Evolutionary conservation across 2,113 vertebrate genomes (phyloP).

Genomic region (Lophura nycthemera): DNA sequence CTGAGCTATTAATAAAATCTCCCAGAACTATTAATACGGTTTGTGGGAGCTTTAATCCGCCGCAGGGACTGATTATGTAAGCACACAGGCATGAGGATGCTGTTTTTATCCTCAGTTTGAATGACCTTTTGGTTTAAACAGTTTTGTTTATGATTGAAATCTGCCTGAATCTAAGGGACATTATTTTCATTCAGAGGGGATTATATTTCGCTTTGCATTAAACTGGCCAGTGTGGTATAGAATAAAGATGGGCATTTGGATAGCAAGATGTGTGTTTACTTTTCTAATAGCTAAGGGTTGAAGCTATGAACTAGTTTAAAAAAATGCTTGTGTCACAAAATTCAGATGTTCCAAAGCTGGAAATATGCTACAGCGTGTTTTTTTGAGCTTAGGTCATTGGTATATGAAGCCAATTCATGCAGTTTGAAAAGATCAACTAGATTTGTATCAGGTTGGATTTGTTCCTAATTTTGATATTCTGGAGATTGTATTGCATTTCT

Average conservation of each 20-base stretch:
- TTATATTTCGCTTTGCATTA: background rate
- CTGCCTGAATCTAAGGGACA: background rate
- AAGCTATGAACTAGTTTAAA: background rate
- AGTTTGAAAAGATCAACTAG: background rate
- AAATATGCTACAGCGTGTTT: background rate
- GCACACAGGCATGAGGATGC: background rate
- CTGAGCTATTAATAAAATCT: slow-evolving; percentile 52
- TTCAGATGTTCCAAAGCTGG: background rate
- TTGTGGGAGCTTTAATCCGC: slow-evolving; percentile 1
- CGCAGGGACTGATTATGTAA: background rate
- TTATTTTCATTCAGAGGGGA: background rate
- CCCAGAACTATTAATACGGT: background rate
- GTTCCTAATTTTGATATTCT: background rate
- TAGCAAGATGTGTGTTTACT: background rate
- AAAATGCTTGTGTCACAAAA: background rate
- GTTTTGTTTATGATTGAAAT: background rate
- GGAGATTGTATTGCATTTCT: background rate
- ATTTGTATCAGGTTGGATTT: background rate
- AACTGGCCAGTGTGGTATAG: background rate
- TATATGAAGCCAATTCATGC: background rate
- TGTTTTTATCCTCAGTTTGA: background rate
- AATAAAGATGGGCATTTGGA: background rate
- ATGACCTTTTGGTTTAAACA: background rate
- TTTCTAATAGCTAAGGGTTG: background rate
- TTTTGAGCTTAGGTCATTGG: background rate